Conservation (phyloP, 2,797 vertebrate species). For the Thalassophryne amazonica region DNA sequence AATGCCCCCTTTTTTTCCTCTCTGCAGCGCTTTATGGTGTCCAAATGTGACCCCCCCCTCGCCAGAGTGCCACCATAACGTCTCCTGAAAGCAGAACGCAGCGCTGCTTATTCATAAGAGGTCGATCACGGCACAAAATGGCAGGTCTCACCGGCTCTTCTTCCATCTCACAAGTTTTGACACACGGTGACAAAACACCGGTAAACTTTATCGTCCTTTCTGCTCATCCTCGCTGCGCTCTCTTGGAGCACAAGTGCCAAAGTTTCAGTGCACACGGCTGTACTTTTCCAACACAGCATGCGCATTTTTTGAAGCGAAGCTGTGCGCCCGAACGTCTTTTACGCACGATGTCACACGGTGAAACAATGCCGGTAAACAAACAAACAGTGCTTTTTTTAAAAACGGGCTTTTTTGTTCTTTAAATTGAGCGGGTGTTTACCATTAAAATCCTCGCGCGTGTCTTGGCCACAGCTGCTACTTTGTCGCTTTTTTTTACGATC, state of each 20-base stretch:
- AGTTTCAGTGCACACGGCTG: slow-evolving; percentile 54
- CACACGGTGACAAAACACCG: slow-evolving; percentile 63
- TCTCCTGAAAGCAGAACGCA: slow-evolving; percentile 75
- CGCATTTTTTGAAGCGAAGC: slow-evolving; percentile 9
- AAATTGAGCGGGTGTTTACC: slow-evolving; percentile 80
- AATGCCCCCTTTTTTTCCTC: slow-evolving; percentile 26
- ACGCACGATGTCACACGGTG: background rate
- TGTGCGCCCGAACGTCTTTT: slow-evolving; percentile 25
- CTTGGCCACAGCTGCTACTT: slow-evolving; percentile 76
- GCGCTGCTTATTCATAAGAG: slow-evolving; percentile 76
- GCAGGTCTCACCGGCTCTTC: slow-evolving; percentile 88
- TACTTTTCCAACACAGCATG: slow-evolving; percentile 31
- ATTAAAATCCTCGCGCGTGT: slow-evolving; percentile 75
- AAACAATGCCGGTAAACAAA: slow-evolving; percentile 3
- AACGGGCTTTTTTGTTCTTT: slow-evolving; percentile 39
- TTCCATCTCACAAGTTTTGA: slow-evolving; percentile 85
- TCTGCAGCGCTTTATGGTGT: slow-evolving; percentile 25
- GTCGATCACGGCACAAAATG: slow-evolving; percentile 92
- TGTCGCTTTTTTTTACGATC: slow-evolving; percentile 76
- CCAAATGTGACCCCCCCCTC: slow-evolving; percentile 65
- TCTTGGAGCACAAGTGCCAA: slow-evolving; percentile 48
- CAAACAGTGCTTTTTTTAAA: background rate
- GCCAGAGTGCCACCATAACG: slow-evolving; percentile 76
- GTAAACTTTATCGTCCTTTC: slow-evolving; percentile 73
- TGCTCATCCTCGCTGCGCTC: slow-evolving; percentile 32